A percentile compares a stretch with the other conserved stretches of the same genome.
Conservation (phyloP, 1,140 invertebrate genomes). For the Araneus ventricosus region DNA sequence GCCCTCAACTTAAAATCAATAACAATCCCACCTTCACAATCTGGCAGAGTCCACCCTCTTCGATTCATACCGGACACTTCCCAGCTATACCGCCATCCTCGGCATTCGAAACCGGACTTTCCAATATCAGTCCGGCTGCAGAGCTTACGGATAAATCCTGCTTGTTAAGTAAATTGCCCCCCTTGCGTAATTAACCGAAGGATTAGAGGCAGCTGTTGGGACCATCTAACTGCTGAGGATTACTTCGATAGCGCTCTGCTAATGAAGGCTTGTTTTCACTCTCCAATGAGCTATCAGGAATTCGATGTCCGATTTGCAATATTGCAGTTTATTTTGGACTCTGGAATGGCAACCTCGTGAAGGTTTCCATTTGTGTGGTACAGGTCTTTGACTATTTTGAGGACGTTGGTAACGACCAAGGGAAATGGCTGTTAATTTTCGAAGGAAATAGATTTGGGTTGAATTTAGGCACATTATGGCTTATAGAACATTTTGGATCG, state of each 20-base stretch:
- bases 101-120: neutral
- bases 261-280: slow-evolving; percentile 56
- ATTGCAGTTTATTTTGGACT: neutral
- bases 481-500: no score
- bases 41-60: neutral
- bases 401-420: no score
- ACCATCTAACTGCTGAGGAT: slow-evolving; percentile 27
- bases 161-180: slow-evolving; percentile 58
- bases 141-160: slow-evolving; percentile 25
- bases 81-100: neutral
- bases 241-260: slow-evolving; percentile 31
- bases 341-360: no score
- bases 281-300: neutral
- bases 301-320: neutral
- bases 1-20: slow-evolving; percentile 1
- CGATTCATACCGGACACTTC: neutral
- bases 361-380: no score
- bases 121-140: neutral
- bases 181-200: slow-evolving; percentile 45
- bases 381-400: no score
- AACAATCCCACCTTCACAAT: neutral
- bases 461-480: no score
- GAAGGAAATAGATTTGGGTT: no score
- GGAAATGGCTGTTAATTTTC: no score
- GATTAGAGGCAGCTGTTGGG: neutral